Evolutionary conservation across 2,888 invertebrate species (phyloP).

Genomic region (Dioctria rufipes): DNA sequence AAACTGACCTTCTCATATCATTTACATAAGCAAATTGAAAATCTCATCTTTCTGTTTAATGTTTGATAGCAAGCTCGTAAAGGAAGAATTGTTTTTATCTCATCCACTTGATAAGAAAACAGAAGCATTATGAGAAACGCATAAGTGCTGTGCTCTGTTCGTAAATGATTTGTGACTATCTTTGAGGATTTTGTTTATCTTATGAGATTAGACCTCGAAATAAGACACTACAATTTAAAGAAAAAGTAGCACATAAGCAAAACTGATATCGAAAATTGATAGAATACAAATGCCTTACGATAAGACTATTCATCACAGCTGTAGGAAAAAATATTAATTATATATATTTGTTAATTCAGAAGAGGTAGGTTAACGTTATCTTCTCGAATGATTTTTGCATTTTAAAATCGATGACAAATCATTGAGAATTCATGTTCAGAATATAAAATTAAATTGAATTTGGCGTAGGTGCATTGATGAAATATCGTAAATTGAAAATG

Average conservation of each 20-base stretch:
- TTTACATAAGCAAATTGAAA: neutral
- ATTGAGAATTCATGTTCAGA: neutral
- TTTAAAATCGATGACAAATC: constrained; percentile 26
- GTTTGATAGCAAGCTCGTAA: neutral
- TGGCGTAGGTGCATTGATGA: neutral
- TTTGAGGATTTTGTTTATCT: constrained; percentile 16
- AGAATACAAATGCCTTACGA: constrained; percentile 5
- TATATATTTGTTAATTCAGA: neutral
- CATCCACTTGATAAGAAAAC: constrained; percentile 24
- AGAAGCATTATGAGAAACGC: neutral
- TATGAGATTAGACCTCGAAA: constrained; percentile 4
- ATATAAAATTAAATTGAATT: constrained; percentile 28
- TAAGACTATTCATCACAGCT: constrained; percentile 16
- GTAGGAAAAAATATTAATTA: neutral
- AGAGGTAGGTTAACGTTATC: constrained; percentile 16
- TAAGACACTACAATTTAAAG: neutral
- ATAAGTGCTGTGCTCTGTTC: too few species aligned
- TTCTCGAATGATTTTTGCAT: constrained; percentile 10
- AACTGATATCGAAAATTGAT: neutral
- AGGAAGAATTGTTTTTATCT: neutral
- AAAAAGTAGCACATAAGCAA: neutral
- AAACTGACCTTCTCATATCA: neutral
- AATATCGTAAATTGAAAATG: too few species aligned
- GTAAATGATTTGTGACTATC: neutral
- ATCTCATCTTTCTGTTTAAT: neutral